These are phyloP conservation scores for Thereuonema tuberculata DNA, from an alignment of 1,140 invertebrate genomes.

Conservation along the genomic window DNA sequence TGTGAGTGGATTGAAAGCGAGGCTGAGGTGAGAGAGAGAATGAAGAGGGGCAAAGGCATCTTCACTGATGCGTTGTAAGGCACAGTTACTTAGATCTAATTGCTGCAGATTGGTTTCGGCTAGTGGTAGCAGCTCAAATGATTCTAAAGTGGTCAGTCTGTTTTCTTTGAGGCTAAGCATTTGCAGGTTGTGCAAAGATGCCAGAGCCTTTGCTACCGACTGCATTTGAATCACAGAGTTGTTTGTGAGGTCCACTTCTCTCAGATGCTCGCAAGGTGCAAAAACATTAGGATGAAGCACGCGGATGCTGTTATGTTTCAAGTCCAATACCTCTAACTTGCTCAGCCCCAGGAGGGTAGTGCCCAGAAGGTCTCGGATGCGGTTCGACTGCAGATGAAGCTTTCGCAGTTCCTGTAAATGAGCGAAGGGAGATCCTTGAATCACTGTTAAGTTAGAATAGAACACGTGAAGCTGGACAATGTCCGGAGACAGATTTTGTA, in stretches of 20 bases:
- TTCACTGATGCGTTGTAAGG: not conserved
- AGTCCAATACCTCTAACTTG: not conserved
- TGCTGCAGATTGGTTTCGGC: not conserved
- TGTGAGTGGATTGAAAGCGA: not conserved
- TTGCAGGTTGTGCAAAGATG: not conserved
- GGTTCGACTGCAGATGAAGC: not conserved
- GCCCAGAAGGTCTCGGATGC: not conserved
- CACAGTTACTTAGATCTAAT: not conserved
- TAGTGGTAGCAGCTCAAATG: not conserved
- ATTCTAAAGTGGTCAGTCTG: slow-evolving; percentile 18
- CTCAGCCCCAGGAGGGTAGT: not conserved
- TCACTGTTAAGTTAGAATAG: too few species aligned
- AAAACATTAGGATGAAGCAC: not conserved
- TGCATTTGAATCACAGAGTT: not conserved
- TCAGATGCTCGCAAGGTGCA: not conserved
- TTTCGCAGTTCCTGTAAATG: not conserved
- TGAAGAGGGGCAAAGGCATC: not conserved
- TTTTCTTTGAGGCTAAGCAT: slow-evolving; percentile 39
- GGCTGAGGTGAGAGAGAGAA: not conserved
- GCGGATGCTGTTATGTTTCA: not conserved
- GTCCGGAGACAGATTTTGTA: too few species aligned
- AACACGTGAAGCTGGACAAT: too few species aligned
- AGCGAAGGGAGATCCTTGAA: too few species aligned
- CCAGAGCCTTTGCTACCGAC: not conserved
- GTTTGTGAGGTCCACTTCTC: not conserved